Evolutionary conservation across 1,140 invertebrate genomes (phyloP).

Genomic region (Anoplolepis gracilipes): DNA sequence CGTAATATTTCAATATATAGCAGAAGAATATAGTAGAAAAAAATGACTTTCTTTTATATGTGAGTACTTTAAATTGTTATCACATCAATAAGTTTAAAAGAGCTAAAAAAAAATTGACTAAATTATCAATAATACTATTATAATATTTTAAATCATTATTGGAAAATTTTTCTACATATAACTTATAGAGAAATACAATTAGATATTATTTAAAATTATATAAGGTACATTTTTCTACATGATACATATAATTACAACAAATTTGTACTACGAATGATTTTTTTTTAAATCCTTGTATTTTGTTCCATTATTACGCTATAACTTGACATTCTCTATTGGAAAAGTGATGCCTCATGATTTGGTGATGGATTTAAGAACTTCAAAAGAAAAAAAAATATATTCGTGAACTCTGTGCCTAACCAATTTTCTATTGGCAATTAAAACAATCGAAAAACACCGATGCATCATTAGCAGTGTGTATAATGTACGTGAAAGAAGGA

Average conservation of each 20-base stretch:
- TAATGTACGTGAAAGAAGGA: constrained; percentile 53
- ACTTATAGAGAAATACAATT: not conserved
- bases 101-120: constrained; percentile 1
- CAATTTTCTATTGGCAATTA: constrained; percentile 72
- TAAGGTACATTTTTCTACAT: not conserved
- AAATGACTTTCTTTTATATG: no score
- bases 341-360: constrained; percentile 74
- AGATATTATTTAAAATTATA: constrained; percentile 35
- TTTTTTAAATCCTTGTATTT: not conserved
- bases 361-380: constrained; percentile 73
- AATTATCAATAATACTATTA: not conserved
- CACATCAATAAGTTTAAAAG: not conserved
- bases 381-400: constrained; percentile 41
- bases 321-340: constrained; percentile 11
- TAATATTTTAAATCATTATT: not conserved
- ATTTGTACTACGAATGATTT: not conserved
- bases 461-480: constrained; percentile 40
- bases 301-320: not conserved
- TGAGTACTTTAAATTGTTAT: no score
- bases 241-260: not conserved
- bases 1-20: not conserved
- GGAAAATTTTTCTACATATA: not conserved
- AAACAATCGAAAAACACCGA: constrained; percentile 66
- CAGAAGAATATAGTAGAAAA: constrained; percentile 16
- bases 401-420: constrained; percentile 72